Conservation (phyloP, 2,113 vertebrate genomes). For the Suricata suricatta region DNA sequence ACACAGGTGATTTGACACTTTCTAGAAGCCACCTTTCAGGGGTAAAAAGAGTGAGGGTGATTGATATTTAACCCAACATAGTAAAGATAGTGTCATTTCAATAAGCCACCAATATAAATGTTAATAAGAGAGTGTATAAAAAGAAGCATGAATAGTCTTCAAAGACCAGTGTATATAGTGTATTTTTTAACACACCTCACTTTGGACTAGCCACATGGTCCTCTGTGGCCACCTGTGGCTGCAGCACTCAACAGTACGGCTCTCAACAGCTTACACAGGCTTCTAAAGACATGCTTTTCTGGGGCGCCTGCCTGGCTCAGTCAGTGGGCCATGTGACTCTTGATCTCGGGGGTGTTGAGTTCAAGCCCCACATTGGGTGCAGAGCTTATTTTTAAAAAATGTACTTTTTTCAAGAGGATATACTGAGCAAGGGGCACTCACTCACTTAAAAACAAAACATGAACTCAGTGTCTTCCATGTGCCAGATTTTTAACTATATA, state of each 20-base stretch:
- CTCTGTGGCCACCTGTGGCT: neutral
- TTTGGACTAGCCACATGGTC: neutral
- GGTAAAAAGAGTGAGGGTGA: neutral
- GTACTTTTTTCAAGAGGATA: neutral
- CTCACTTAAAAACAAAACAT: neutral
- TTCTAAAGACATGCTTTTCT: neutral
- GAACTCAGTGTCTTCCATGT: neutral
- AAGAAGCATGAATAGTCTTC: neutral
- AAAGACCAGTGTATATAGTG: neutral
- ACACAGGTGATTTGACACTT: neutral
- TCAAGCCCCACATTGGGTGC: neutral
- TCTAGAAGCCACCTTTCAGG: neutral
- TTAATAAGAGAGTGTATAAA: neutral
- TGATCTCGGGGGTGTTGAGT: neutral
- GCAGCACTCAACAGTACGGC: rapidly evolving
- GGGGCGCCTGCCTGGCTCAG: neutral
- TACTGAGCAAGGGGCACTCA: neutral
- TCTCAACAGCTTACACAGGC: neutral
- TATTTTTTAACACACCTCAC: neutral
- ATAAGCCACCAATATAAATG: neutral
- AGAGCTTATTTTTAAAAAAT: neutral
- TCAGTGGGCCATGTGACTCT: neutral
- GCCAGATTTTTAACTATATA: neutral
- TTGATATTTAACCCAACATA: neutral
- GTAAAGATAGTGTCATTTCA: neutral